Evolutionary conservation across 2,888 invertebrate genomes (phyloP), one percentile per base, ranked within the genome.

Genomic region (Girardia tigrina): DNA sequence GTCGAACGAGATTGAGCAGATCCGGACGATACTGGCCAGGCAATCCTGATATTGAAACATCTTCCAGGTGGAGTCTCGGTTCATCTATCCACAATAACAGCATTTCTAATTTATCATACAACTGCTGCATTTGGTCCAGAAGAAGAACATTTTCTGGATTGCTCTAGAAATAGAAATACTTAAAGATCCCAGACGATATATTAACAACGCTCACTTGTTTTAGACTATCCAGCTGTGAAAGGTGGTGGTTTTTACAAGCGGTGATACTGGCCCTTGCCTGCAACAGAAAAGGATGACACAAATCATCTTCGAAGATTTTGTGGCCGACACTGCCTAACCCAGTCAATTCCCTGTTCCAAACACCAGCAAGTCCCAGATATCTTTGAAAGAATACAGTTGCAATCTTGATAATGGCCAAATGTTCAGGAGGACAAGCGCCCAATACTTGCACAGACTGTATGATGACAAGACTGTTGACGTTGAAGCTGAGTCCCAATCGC

Each of bases 81-180:
- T 91, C 91, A 81, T 91, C 90, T 76, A 91, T 83, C 91, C 91
- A 91, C 23, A 90, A n/a, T 8, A 72, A 16, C 28, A 72, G 23
- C 26, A 36, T 72, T 29, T 72, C 73, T 8, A 29, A 29, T 28
- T 26, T 72, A 12, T 56, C 56, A 56, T 23, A 56, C 4, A 56
- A 16, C 23, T 56, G n/a, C n/a, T 56, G 56, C 4, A n/a, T 8
- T 16, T 56, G 56, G 23, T 56, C 56, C 4, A 56, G n/a, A 6
- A 56, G n/a, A 56, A 8, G 4, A 56, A 56, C n/a, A 56, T 56
- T 56, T 6, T 4, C 4, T 4, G 56, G 8, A 56, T n/a, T 56
- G 4, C 20, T 12, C 56, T 56, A 56, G 56, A 56, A 56, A 16
- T 8, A n/a, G 23, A 8, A 56, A 56, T 2, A 2, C 4, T 8